A percentile compares a stretch with the other conserved stretches of the same genome.
phyloP scores from a whole-genome alignment of 1,140 invertebrate genomes.

The Neodiprion lecontei region DNA sequence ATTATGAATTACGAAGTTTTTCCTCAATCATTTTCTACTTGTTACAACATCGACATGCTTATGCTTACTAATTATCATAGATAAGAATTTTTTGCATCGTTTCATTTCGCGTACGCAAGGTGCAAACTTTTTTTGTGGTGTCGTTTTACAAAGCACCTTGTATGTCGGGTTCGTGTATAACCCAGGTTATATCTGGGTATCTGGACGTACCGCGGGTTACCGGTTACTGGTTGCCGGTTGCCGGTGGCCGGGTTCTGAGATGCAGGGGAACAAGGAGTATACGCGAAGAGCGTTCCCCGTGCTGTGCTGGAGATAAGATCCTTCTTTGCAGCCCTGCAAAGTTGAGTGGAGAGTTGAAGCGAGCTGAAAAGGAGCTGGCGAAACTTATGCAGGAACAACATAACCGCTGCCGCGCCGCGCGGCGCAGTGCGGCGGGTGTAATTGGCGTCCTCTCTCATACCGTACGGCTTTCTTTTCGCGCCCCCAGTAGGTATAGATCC shows the following conservation, averaged over 20 bases:
- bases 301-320: conserved; percentile 38
- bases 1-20: no score
- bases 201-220: background rate
- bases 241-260: background rate
- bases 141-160: background rate
- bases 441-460: conserved; percentile 32
- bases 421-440: conserved; percentile 37
- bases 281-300: background rate
- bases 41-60: no score
- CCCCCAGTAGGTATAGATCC: conserved; percentile 34
- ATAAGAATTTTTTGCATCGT: no score
- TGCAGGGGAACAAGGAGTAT: background rate
- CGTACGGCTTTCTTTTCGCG: conserved; percentile 14
- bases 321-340: conserved; percentile 22
- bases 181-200: background rate
- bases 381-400: conserved; percentile 44
- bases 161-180: background rate
- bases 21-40: no score
- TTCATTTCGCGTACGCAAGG: no score
- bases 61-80: no score
- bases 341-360: conserved; percentile 11
- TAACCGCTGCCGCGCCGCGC: conserved; percentile 30
- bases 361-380: conserved; percentile 28
- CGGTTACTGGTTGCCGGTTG: conserved; percentile 2
- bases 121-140: background rate